A percentile compares a stretch with the other conserved stretches of the same genome.
Conservation (phyloP, 2,888 invertebrate species). For the Panzeria rudis region DNA sequence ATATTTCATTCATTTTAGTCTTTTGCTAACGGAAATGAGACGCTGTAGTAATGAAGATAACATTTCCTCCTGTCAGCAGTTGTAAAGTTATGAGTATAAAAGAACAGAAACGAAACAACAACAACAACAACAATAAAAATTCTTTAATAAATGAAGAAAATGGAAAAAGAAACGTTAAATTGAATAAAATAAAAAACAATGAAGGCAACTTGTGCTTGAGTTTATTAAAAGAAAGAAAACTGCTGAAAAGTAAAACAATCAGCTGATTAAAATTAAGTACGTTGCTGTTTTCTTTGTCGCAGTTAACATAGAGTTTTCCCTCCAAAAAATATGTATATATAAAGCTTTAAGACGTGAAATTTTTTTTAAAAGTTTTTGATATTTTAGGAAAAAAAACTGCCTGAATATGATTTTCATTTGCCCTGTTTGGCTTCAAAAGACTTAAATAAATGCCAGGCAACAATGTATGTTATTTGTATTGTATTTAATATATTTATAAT, state of each 20-base stretch:
- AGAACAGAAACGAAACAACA: conserved; percentile 43
- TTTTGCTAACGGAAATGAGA: conserved; percentile 74
- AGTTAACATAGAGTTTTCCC: neutral
- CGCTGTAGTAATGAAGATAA: conserved; percentile 80
- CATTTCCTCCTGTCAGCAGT: conserved; percentile 79
- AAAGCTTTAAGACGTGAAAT: neutral
- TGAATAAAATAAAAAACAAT: conserved; percentile 39
- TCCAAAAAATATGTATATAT: neutral
- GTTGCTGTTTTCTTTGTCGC: neutral
- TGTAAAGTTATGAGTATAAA: conserved; percentile 71
- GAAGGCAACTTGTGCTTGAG: conserved; percentile 43
- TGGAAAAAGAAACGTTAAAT: conserved; percentile 48
- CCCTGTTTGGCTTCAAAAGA: neutral
- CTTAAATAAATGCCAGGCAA: neutral
- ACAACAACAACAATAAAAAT: neutral
- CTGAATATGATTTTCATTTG: neutral
- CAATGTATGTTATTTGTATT: conserved; percentile 13
- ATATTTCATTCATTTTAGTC: conserved; percentile 44
- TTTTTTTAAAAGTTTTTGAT: neutral
- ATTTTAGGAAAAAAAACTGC: neutral
- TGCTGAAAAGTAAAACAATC: conserved; percentile 70
- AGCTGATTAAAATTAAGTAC: conserved; percentile 65
- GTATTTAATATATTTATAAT: conserved; percentile 39
- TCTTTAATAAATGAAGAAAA: conserved; percentile 39
- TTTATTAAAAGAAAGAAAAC: conserved; percentile 28